Conservation (phyloP, 2,113 vertebrate species). For the Lepisosteus osseus region DNA sequence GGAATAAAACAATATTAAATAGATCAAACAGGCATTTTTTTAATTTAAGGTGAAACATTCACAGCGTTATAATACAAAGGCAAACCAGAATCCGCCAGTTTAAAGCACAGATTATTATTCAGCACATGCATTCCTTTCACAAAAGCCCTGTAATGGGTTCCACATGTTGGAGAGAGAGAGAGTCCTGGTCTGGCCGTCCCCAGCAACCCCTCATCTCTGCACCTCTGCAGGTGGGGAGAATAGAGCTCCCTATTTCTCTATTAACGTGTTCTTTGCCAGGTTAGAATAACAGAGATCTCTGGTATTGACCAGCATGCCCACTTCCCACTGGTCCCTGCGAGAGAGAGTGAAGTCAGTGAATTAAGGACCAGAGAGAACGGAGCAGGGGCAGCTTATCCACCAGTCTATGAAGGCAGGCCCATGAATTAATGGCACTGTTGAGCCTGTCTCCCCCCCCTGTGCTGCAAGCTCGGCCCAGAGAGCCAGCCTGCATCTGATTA, state of each 20-base stretch:
- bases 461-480: constrained; percentile 55
- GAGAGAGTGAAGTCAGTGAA: constrained; percentile 24
- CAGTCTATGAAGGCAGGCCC: constrained; percentile 53
- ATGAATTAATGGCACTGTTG: constrained; percentile 56
- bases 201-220: constrained; percentile 11
- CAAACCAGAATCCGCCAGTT: constrained; percentile 51
- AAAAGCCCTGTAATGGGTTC: constrained; percentile 63
- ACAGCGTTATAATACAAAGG: constrained; percentile 56
- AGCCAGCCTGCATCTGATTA: constrained; percentile 77
- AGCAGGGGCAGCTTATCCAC: constrained; percentile 56
- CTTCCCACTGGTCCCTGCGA: constrained; percentile 28
- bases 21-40: constrained; percentile 53
- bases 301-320: constrained; percentile 25
- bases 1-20: constrained; percentile 48
- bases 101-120: constrained; percentile 61
- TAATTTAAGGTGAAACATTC: constrained; percentile 62
- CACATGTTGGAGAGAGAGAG: constrained; percentile 57
- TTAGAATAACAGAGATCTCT: constrained; percentile 37
- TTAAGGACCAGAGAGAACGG: constrained; percentile 40
- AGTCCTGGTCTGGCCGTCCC: constrained; percentile 4
- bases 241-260: constrained; percentile 18
- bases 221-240: constrained; percentile 28
- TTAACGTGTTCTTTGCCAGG: constrained; percentile 30
- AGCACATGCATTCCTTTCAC: constrained; percentile 63
- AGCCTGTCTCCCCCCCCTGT: constrained; percentile 46